Percentiles rank a stretch among this genome's conserved stretches.
Evolutionary conservation across 2,113 vertebrate genomes (phyloP).

Genomic region (Syngnathus typhle): DNA sequence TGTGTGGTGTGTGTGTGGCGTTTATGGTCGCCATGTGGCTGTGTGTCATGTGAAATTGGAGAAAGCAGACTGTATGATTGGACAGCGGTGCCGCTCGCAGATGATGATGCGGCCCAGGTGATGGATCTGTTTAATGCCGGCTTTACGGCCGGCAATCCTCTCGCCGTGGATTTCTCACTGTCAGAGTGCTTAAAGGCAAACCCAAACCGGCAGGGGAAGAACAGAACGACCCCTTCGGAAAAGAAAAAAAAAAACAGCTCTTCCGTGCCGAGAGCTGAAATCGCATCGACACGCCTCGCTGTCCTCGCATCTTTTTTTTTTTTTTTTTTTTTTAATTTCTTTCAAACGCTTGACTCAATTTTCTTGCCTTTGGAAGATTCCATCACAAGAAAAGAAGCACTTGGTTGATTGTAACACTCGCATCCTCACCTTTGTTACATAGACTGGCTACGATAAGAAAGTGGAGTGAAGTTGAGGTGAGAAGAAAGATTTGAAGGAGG

Average conservation of each 20-base stretch:
- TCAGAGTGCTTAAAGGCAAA: conserved; percentile 53
- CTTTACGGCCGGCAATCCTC: conserved; percentile 55
- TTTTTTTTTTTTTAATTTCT: not conserved
- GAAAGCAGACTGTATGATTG: conserved; percentile 54
- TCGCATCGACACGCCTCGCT: conserved; percentile 19
- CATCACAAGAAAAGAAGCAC: conserved; percentile 24
- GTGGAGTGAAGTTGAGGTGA: not conserved
- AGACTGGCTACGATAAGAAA: not conserved
- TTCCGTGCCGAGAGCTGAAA: conserved; percentile 41
- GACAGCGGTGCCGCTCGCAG: conserved; percentile 45
- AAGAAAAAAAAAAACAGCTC: conserved; percentile 23
- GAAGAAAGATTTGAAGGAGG: too few relatives aligned
- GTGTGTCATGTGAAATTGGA: conserved; percentile 58
- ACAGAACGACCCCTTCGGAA: conserved; percentile 49
- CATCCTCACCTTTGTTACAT: not conserved
- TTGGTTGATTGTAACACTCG: not conserved
- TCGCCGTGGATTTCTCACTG: conserved; percentile 48
- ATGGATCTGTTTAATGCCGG: conserved; percentile 60
- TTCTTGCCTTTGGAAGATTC: conserved; percentile 40
- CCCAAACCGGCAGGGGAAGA: conserved; percentile 39
- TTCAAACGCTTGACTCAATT: conserved; percentile 39
- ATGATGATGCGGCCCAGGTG: conserved; percentile 40
- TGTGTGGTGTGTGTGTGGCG: conserved; percentile 16
- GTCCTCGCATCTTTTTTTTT: conserved; percentile 25
- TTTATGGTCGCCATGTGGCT: conserved; percentile 48